phyloP scores from a whole-genome alignment of 2,113 vertebrate genomes.

The Cyprinodon tularosa region DNA sequence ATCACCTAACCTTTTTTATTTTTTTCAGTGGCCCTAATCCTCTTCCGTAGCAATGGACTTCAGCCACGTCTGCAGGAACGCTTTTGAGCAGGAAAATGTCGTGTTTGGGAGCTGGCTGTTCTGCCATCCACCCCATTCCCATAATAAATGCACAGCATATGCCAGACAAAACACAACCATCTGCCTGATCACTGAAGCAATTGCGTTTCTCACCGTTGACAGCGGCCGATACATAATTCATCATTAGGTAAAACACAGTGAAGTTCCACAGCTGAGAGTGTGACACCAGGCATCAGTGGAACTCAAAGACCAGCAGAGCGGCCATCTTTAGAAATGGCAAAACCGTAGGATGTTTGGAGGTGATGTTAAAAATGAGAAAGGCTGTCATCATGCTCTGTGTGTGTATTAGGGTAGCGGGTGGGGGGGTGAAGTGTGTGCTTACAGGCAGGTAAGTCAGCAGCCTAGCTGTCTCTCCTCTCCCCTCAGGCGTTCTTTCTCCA shows the following conservation, averaged over 20 bases:
- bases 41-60: no score
- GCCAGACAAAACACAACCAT: constrained; percentile 78
- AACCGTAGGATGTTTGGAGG: constrained; percentile 45
- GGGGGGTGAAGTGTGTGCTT: constrained; percentile 5
- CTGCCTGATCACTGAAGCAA: constrained; percentile 77
- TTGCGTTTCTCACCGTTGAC: constrained; percentile 77
- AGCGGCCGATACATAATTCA: constrained; percentile 78
- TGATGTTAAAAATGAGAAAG: constrained; percentile 60
- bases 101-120: constrained; percentile 25
- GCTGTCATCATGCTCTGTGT: constrained; percentile 43
- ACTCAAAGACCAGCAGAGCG: constrained; percentile 37
- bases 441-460: constrained; percentile 46
- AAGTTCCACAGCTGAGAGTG: constrained; percentile 46
- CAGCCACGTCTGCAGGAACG: not conserved
- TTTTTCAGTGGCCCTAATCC: no score
- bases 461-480: constrained; percentile 45
- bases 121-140: constrained; percentile 43
- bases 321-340: constrained; percentile 35
- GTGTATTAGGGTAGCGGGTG: not conserved
- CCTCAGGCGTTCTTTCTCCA: constrained; percentile 33
- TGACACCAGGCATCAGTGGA: constrained; percentile 54
- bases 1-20: no score
- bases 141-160: constrained; percentile 77
- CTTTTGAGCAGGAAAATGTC: constrained; percentile 3
- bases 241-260: constrained; percentile 71